phyloP scores from a whole-genome alignment of 2,797 vertebrate genomes.

The Pitangus sulphuratus region DNA sequence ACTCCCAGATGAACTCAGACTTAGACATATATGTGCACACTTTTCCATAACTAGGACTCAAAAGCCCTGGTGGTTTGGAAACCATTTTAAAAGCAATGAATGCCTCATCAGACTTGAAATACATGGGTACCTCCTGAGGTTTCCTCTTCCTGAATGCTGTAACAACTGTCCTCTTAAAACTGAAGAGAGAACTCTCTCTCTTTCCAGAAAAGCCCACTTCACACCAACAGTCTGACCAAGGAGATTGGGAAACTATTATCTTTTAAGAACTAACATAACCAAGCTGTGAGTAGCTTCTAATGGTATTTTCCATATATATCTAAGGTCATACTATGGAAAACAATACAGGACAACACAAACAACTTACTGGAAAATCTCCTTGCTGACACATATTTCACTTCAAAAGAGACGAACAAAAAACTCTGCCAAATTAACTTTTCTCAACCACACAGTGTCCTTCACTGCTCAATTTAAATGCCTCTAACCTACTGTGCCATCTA shows the following conservation, averaged over 20 bases:
- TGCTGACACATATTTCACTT: neutral
- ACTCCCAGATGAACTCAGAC: conserved; percentile 25
- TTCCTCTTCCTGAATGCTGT: neutral
- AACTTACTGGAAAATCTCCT: neutral
- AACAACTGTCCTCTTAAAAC: neutral
- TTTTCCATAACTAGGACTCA: neutral
- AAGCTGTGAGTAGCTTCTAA: neutral
- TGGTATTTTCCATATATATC: neutral
- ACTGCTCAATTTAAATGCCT: neutral
- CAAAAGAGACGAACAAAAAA: neutral
- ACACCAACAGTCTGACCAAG: neutral
- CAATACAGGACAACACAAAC: neutral
- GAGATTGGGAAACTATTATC: neutral
- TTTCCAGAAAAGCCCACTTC: neutral
- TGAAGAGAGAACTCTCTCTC: neutral
- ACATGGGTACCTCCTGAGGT: neutral
- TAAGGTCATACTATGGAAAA: neutral
- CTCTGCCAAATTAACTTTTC: neutral
- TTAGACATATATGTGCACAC: neutral
- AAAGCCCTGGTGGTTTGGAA: neutral
- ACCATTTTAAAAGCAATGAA: neutral
- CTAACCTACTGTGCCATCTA: neutral
- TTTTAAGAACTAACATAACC: neutral
- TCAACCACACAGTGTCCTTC: neutral
- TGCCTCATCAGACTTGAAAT: neutral